Conservation (phyloP, 2,888 invertebrate species). For the Gymnocheta viridis region DNA sequence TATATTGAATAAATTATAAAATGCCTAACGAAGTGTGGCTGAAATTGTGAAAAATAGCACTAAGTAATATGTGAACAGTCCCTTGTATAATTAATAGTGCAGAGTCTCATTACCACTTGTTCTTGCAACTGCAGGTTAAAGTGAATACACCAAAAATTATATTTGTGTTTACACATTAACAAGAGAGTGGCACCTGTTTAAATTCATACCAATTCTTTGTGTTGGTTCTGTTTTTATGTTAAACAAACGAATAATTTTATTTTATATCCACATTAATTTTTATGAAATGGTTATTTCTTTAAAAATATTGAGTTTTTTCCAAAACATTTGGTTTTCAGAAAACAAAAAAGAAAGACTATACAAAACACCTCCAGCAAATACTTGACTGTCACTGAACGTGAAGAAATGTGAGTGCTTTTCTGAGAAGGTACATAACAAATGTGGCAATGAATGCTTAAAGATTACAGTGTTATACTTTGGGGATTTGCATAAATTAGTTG, state of each 20-base stretch:
- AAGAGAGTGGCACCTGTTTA: slow-evolving; percentile 50
- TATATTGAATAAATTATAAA: no score
- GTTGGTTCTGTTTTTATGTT: neutral
- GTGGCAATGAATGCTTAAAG: neutral
- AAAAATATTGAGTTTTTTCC: neutral
- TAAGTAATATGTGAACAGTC: no score
- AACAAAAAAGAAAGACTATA: neutral
- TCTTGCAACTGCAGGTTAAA: neutral
- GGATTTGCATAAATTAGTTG: slow-evolving; percentile 43
- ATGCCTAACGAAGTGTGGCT: no score
- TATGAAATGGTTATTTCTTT: slow-evolving; percentile 34
- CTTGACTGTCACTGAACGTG: neutral
- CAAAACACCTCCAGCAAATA: slow-evolving; percentile 3
- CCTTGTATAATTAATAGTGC: no score
- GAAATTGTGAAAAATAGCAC: no score
- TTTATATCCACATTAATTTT: slow-evolving; percentile 20
- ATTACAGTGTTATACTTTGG: slow-evolving; percentile 38
- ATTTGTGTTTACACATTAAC: slow-evolving; percentile 16
- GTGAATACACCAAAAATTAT: neutral
- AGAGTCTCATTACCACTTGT: neutral
- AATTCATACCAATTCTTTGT: slow-evolving; percentile 14
- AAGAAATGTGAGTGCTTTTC: neutral
- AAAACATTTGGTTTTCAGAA: neutral
- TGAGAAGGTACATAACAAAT: neutral
- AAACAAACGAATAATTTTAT: neutral